phyloP scores from a whole-genome alignment of 2,113 vertebrate species.

The Gavialis gangeticus region DNA sequence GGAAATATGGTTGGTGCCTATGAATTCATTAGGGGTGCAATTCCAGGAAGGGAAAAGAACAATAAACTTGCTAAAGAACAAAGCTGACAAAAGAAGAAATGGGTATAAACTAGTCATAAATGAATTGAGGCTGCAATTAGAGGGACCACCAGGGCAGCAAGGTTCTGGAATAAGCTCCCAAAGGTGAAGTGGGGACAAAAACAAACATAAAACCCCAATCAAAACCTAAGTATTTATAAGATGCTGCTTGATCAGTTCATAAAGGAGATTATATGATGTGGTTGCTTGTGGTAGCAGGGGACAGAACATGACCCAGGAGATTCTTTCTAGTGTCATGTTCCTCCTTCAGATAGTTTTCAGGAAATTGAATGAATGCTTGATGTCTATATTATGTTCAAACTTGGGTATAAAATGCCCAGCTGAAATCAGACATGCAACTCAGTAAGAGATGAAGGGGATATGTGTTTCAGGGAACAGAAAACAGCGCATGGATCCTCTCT shows the following conservation, averaged over 20 bases:
- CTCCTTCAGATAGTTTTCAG: not conserved
- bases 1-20: not conserved
- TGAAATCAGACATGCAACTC: rapidly evolving
- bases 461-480: not conserved
- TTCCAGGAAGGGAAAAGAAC: not conserved
- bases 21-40: not conserved
- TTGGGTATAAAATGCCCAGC: not conserved
- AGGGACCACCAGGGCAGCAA: not conserved
- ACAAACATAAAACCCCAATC: not conserved
- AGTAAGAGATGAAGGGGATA: not conserved
- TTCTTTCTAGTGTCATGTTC: rapidly evolving
- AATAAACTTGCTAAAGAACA: not conserved
- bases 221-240: not conserved
- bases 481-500: not conserved
- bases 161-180: not conserved
- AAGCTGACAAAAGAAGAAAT: not conserved
- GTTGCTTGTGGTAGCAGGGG: not conserved
- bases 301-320: rapidly evolving
- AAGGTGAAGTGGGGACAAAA: not conserved
- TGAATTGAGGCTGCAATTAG: not conserved
- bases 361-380: not conserved
- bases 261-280: rapidly evolving
- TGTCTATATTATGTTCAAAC: not conserved
- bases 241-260: not conserved
- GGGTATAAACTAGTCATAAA: not conserved